These are phyloP conservation scores for Eonycteris spelaea DNA, from an alignment of 2,113 vertebrate genomes.

Conservation along the genomic window DNA sequence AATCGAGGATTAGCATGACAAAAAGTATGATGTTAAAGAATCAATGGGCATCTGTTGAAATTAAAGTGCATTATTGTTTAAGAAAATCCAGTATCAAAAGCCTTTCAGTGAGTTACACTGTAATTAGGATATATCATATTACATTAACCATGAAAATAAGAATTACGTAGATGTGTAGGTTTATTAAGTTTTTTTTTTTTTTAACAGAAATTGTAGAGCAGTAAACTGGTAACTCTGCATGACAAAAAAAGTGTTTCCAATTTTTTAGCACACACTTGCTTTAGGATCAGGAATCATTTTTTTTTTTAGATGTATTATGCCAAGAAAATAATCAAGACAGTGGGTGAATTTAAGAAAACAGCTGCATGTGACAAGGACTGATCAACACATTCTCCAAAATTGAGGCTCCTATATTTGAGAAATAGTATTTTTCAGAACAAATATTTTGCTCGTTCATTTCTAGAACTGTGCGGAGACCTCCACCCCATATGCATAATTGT, in stretches of 20 bases:
- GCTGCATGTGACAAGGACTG: not conserved
- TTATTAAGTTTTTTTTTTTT: not conserved
- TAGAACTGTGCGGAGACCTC: not conserved
- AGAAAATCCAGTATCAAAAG: not conserved
- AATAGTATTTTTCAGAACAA: not conserved
- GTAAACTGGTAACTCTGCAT: not conserved
- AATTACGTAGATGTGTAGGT: not conserved
- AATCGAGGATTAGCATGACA: not conserved
- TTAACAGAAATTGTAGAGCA: not conserved
- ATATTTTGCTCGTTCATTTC: not conserved
- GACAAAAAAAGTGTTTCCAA: not conserved
- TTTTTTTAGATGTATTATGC: not conserved
- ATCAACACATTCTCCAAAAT: not conserved
- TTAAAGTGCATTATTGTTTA: not conserved
- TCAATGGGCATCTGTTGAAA: not conserved
- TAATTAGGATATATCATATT: not conserved
- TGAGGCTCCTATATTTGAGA: not conserved
- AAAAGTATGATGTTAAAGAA: not conserved
- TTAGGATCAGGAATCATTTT: not conserved
- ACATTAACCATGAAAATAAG: not conserved
- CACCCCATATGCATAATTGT: not conserved
- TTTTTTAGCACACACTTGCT: not conserved
- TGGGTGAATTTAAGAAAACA: not conserved
- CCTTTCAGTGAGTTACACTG: not conserved
- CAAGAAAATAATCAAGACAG: not conserved